A percentile compares a stretch with the other conserved stretches of the same genome.
Conservation (phyloP, 1,140 invertebrate species). For the Aphelinus atriplicis region DNA sequence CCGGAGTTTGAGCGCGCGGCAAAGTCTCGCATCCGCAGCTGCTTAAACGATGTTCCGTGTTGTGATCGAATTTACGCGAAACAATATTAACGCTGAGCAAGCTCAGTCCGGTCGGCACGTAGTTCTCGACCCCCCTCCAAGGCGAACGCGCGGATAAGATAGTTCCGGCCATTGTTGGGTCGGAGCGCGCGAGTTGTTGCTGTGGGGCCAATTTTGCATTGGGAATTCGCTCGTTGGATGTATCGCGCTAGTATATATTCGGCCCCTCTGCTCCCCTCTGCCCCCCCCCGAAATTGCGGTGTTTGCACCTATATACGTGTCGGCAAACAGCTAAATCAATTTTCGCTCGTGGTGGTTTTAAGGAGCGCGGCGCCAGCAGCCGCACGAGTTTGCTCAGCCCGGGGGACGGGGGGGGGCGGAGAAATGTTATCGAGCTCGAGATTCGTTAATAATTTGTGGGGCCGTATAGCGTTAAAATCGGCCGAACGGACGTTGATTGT, state of each 20-base stretch:
- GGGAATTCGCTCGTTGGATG: conserved; percentile 43
- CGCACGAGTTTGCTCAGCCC: too few species aligned
- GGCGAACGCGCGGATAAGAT: background rate
- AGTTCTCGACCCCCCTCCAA: background rate
- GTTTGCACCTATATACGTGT: conserved; percentile 18
- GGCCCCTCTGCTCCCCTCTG: too few species aligned
- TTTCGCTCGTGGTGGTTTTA: conserved; percentile 22
- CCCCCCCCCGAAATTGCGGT: conserved; percentile 22
- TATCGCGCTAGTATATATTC: conserved; percentile 18
- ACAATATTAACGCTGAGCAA: background rate
- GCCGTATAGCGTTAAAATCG: too few species aligned
- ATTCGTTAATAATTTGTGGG: too few species aligned
- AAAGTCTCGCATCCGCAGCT: background rate
- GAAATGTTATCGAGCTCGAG: too few species aligned
- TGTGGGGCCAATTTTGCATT: conserved; percentile 44
- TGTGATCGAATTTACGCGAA: too few species aligned
- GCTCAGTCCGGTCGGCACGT: background rate
- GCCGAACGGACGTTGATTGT: too few species aligned
- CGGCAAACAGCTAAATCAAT: conserved; percentile 32
- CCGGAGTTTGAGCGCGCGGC: background rate
- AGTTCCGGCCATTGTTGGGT: conserved; percentile 26
- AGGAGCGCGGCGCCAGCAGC: too few species aligned
- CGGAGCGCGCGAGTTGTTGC: background rate
- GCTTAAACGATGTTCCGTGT: background rate
- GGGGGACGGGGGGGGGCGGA: too few species aligned